Percentiles rank a stretch among this genome's conserved stretches.
phyloP scores from a whole-genome alignment of 1,140 invertebrate species.

The Piezodorus guildinii region DNA sequence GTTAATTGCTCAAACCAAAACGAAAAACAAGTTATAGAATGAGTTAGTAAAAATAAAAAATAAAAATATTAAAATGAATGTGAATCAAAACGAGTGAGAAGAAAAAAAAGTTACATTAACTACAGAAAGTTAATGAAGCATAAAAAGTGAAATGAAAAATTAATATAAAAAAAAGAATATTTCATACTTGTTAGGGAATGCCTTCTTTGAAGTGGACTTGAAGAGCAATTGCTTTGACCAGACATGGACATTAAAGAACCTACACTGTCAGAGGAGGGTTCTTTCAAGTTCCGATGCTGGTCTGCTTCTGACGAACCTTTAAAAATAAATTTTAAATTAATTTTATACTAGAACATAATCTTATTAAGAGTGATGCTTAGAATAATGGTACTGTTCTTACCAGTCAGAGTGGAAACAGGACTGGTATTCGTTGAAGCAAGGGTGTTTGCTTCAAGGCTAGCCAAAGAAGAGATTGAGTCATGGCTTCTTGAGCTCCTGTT shows the following conservation, averaged over 20 bases:
- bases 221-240: constrained; percentile 62
- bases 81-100: neutral
- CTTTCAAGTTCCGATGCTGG: constrained; percentile 31
- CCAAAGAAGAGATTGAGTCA: constrained; percentile 53
- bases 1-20: constrained; percentile 8
- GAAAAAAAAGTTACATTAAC: neutral
- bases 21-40: constrained; percentile 18
- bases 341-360: neutral
- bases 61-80: neutral
- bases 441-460: constrained; percentile 53
- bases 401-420: constrained; percentile 76
- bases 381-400: constrained; percentile 34
- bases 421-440: constrained; percentile 67
- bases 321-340: constrained; percentile 18
- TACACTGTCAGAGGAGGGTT: constrained; percentile 54
- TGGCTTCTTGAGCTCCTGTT: constrained; percentile 24
- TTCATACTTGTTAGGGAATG: constrained; percentile 68
- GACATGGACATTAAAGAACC: constrained; percentile 67
- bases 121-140: constrained; percentile 16
- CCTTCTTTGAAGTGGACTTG: constrained; percentile 60
- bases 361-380: neutral
- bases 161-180: neutral
- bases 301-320: constrained; percentile 42
- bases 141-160: constrained; percentile 14
- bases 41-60: constrained; percentile 21